Conservation (phyloP, 1,140 invertebrate species). For the Heliconius himera region DNA sequence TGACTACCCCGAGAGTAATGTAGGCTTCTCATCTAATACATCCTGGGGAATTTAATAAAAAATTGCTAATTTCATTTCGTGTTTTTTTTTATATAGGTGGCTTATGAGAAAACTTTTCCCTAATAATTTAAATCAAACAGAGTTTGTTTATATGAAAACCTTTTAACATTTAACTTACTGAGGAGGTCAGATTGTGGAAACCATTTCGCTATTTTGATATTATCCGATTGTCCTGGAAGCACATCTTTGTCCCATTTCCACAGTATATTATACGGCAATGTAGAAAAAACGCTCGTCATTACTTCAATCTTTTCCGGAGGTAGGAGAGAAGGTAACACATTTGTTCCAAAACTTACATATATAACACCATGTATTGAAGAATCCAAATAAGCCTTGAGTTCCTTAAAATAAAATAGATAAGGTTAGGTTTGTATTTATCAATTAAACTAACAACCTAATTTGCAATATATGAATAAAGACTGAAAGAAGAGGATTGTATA, state of each 20-base stretch:
- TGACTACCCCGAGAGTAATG: no score
- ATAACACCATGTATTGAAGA: background rate
- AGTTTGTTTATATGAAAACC: no score
- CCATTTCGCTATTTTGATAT: constrained; percentile 50
- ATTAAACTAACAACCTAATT: no score
- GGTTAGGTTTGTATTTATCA: no score
- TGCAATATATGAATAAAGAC: no score
- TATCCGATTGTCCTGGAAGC: constrained; percentile 41
- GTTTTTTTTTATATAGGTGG: no score
- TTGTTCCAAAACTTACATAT: background rate
- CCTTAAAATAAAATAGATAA: background rate
- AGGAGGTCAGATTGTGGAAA: constrained; percentile 63
- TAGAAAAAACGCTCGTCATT: constrained; percentile 36
- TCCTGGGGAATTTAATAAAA: no score
- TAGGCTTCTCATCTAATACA: no score
- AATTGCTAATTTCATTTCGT: no score
- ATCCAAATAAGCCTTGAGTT: background rate
- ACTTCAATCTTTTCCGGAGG: background rate
- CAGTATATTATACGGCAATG: background rate
- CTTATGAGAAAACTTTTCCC: no score
- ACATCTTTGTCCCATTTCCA: constrained; percentile 77
- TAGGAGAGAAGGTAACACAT: background rate
- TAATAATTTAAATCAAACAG: no score
- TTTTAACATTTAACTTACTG: constrained; percentile 49
- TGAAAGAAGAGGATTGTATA: no score